Evolutionary conservation across 2,113 vertebrate species (phyloP).

Genomic region (Pelusios castaneus): DNA sequence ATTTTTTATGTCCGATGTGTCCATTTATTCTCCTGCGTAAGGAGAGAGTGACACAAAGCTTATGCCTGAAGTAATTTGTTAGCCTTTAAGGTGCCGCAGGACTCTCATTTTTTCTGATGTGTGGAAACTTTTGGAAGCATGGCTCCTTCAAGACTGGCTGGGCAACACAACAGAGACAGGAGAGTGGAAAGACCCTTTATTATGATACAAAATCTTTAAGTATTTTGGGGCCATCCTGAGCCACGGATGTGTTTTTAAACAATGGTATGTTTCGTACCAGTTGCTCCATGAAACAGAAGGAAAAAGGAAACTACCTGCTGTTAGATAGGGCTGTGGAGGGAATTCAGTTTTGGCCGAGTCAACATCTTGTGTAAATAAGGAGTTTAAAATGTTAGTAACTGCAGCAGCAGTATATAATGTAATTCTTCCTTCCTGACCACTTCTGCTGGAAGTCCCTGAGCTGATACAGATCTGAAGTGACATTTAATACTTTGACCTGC

Average conservation of each 20-base stretch:
- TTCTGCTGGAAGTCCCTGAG: constrained; percentile 2
- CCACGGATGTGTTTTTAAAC: constrained; percentile 37
- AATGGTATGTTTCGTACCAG: background rate
- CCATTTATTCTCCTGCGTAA: no score
- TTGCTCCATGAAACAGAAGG: background rate
- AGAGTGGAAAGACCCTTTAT: constrained; percentile 10
- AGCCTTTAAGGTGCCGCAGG: no score
- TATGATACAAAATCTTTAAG: background rate
- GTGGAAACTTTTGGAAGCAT: background rate
- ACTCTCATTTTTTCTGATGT: constrained; percentile 28
- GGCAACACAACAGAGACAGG: background rate
- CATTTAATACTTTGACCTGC: constrained; percentile 32
- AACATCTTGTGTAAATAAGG: background rate
- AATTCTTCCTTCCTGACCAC: background rate
- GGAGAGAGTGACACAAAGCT: no score
- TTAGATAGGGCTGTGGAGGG: background rate
- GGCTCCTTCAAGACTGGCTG: background rate
- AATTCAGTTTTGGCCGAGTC: background rate
- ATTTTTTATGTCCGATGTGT: no score
- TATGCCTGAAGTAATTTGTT: no score
- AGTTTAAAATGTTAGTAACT: background rate
- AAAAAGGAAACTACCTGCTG: background rate
- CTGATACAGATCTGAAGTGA: background rate
- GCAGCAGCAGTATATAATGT: background rate
- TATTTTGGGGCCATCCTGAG: background rate